Base-by-base conservation (phyloP, 2,888 invertebrate genomes). In the Pyrgus malvae region DNA sequence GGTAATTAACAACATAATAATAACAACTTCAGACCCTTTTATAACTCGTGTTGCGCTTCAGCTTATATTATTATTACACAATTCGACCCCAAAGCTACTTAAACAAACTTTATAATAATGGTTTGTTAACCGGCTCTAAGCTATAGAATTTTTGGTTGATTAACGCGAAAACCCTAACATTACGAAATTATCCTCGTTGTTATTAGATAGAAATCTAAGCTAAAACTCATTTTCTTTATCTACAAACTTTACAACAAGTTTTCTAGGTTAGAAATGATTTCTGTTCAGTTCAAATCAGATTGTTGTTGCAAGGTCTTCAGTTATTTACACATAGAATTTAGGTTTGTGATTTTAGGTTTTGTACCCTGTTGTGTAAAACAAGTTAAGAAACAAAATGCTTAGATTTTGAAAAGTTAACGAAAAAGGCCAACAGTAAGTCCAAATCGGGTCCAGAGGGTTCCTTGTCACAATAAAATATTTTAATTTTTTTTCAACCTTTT, bases 51-150 rank as follows among this genome's bases (percentile, higher is more conserved):
- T 33, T 35, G 9, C 2, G 25, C 21, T 19, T 31, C 21, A 16
- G 9, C 23, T 48, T 56, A 48, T 2, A 19, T 58, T 57, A 56
- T 55, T 56, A 55, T 58, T 48, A 45, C 41, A 56, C 54, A 56
- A 57, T 56, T 51, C 37, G 42, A 46, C 55, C 59, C 51, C 57
- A 53, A 54, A 45, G 51, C 58, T 58, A 58, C 49, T 57, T 59
- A 58, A 58, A 49, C 57, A 59, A 62, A 64, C 58, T 64, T 62
- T 61, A 56, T 61, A 59, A 58, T 61, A 54, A 61, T 53, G 55
- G 51, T 57, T 45, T 35, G 16, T 35, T 5, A 16, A 51, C 58
- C 23, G 54, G 17, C 44, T 58, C 55, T 55, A 58, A 60, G 60
- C 58, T 50, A 54, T 64, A 54, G 21, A 59, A 53, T 55, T 55